These are phyloP conservation scores for Thryonomys swinderianus DNA, from an alignment of 2,113 vertebrate species.

Conservation along the genomic window DNA sequence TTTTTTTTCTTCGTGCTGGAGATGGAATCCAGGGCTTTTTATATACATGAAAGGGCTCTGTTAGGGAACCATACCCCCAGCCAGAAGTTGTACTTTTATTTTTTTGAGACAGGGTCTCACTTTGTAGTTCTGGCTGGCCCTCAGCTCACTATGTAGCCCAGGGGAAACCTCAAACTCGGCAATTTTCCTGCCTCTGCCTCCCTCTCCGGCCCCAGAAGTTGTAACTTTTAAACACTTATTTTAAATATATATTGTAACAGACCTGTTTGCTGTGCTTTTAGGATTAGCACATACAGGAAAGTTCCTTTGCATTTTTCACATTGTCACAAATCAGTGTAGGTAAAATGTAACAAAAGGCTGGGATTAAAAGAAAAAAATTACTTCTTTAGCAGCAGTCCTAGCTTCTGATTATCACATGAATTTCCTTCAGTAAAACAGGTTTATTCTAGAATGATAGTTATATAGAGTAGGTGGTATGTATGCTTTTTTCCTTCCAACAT, in stretches of 20 bases:
- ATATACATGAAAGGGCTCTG: too few relatives aligned
- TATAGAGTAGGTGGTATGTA: not conserved
- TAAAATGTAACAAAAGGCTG: constrained; percentile 21
- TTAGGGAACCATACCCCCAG: not conserved
- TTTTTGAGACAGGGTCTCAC: too few relatives aligned
- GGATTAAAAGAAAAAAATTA: not conserved
- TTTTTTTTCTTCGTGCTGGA: not conserved
- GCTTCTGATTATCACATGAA: not conserved
- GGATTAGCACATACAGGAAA: constrained; percentile 23
- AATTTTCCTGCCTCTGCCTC: too few relatives aligned
- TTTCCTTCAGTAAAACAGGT: constrained; percentile 41
- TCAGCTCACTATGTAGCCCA: too few relatives aligned
- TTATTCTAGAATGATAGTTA: constrained; percentile 34
- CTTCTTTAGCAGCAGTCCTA: not conserved
- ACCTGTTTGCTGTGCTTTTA: not conserved
- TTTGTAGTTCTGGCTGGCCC: too few relatives aligned
- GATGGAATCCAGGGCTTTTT: not conserved
- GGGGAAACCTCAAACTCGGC: too few relatives aligned
- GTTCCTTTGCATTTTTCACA: not conserved
- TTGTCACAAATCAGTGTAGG: constrained; percentile 18
- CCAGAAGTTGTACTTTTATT: not conserved
- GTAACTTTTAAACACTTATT: constrained; percentile 44
- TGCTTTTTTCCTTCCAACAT: not conserved
- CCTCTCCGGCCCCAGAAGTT: too few relatives aligned
- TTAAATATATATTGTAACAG: constrained; percentile 38